These are phyloP conservation scores for Lasiommata megera DNA, from an alignment of 2,888 invertebrate species.

Conservation along the genomic window DNA sequence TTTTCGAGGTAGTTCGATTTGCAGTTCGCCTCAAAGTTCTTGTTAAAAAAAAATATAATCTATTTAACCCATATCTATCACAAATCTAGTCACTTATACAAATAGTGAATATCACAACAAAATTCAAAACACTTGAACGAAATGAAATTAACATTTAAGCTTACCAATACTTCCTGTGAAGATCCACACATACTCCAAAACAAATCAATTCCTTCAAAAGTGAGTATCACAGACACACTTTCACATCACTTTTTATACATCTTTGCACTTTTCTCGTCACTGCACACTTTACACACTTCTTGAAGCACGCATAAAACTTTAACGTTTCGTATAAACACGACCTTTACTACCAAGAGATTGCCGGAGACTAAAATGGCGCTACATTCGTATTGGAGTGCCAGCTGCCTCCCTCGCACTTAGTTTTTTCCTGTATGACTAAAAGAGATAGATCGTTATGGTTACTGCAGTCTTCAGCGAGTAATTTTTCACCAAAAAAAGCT, in stretches of 20 bases:
- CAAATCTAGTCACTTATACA: too few species aligned
- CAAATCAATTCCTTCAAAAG: neutral
- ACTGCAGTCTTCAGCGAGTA: conserved; percentile 24
- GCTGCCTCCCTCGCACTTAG: conserved; percentile 38
- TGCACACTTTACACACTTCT: conserved; percentile 23
- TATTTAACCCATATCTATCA: too few species aligned
- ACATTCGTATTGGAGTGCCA: conserved; percentile 32
- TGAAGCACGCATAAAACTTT: conserved; percentile 18
- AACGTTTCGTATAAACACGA: conserved; percentile 26
- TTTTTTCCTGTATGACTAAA: conserved; percentile 5
- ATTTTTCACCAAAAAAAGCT: conserved; percentile 32
- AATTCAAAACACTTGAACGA: neutral
- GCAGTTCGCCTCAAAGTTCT: too few species aligned
- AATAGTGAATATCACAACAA: too few species aligned
- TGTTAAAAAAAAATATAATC: too few species aligned
- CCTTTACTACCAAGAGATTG: conserved; percentile 37
- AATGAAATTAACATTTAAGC: neutral
- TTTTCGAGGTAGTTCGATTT: too few species aligned
- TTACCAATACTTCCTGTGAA: conserved; percentile 25
- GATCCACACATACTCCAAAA: neutral
- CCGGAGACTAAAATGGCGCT: conserved; percentile 50
- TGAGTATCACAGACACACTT: conserved; percentile 12
- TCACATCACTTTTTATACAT: conserved; percentile 14
- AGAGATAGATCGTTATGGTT: conserved; percentile 28
- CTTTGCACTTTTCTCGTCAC: conserved; percentile 8